Base-by-base conservation (phyloP, 2,113 vertebrate species). In the Epinephelus fuscoguttatus region DNA sequence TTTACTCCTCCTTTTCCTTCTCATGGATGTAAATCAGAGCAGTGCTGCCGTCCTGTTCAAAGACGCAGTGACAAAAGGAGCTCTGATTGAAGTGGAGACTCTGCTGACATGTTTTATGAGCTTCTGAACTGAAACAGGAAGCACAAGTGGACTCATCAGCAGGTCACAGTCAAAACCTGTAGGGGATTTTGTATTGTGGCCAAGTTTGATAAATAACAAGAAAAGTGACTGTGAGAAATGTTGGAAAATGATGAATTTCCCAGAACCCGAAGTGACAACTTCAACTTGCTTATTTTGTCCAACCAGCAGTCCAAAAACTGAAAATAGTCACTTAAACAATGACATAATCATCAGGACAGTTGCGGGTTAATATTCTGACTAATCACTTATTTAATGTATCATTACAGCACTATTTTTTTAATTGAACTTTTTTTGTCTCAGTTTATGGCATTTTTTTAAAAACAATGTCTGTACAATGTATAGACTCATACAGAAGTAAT, bases 81-180 rank as follows among this genome's bases (percentile, higher is more conserved):
- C 52, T 1, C 21, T 18, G 75, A 80, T 11, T 85, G 81, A 88
- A 89, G 88, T 67, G 42, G 18, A 25, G 66, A 72, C n/a, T 30
- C 69, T 1, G 69, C 53, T 85, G 70, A 90, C 71, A 4, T 67
- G 80, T 72, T 88, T 85, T 71, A 81, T 50, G 72, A 83, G 70
- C 53, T 47, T 53, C 71, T 76, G 74, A 71, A 76, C 74, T 17
- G 64, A 57, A 56, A 78, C 72, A 85, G 77, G 78, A 82, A 84
- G 62, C 5, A 64, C n/a, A 7, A 47, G 40, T 19, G 18, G 56
- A n/a, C 56, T 66, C 70, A 47, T 30, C 63, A 56, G n/a, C 49
- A 7, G 1, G 49, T 33, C 71, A 33, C 21, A 19, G 57, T 66
- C 61, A 53, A 17, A 76, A 23, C 42, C 17, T 30, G 50, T 45